These are phyloP conservation scores for Uromys caudimaculatus DNA, from an alignment of 2,797 vertebrate genomes.

Conservation along the genomic window DNA sequence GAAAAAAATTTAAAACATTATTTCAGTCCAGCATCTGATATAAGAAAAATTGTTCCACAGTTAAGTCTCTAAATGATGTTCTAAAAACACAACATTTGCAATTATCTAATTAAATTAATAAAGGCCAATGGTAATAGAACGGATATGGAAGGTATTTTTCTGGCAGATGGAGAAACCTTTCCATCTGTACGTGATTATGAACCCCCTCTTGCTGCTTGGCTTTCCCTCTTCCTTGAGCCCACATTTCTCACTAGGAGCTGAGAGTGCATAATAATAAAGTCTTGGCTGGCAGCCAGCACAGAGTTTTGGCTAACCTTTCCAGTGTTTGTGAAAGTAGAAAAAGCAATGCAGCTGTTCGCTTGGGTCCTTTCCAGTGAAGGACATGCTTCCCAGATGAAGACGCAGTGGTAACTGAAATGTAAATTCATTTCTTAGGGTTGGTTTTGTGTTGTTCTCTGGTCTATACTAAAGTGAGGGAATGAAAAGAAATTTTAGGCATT, in stretches of 20 bases:
- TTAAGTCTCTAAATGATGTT: constrained; percentile 72
- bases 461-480: constrained; percentile 53
- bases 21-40: not conserved
- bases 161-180: constrained; percentile 71
- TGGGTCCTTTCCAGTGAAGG: constrained; percentile 67
- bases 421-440: constrained; percentile 61
- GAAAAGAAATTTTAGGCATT: constrained; percentile 4
- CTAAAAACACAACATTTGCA: constrained; percentile 76
- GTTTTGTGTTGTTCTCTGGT: constrained; percentile 63
- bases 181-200: constrained; percentile 86
- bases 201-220: constrained; percentile 68
- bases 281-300: constrained; percentile 83
- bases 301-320: constrained; percentile 82
- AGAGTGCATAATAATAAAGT: constrained; percentile 86
- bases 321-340: constrained; percentile 84
- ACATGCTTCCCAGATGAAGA: constrained; percentile 78
- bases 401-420: constrained; percentile 63
- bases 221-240: constrained; percentile 68
- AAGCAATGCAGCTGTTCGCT: constrained; percentile 85
- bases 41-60: constrained; percentile 61
- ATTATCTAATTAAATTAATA: constrained; percentile 82
- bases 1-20: constrained; percentile 56
- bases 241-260: constrained; percentile 86
- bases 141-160: constrained; percentile 77
- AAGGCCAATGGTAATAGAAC: constrained; percentile 84